A percentile compares a stretch with the other conserved stretches of the same genome.
phyloP scores from a whole-genome alignment of 2,113 vertebrate genomes.

The Lathamus discolor region DNA sequence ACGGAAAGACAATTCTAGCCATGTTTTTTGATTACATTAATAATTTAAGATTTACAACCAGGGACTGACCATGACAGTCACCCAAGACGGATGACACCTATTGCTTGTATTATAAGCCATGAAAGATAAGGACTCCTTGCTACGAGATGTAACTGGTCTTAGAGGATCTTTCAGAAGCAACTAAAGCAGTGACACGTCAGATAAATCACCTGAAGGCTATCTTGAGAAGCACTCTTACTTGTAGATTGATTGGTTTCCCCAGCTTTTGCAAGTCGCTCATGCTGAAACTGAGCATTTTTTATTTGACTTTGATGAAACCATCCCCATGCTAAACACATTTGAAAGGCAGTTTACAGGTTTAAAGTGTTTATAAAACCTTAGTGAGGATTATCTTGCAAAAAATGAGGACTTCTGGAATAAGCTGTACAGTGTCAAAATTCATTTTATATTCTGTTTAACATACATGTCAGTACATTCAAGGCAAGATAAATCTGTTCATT shows the following conservation, averaged over 20 bases:
- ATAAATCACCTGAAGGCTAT: background rate
- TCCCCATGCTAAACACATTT: background rate
- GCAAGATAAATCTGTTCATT: background rate
- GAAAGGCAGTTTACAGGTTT: background rate
- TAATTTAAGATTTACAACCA: background rate
- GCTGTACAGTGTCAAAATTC: background rate
- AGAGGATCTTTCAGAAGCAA: background rate
- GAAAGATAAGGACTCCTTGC: background rate
- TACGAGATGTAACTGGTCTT: background rate
- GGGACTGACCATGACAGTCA: background rate
- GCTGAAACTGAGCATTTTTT: background rate
- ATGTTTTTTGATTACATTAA: background rate
- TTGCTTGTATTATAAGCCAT: background rate
- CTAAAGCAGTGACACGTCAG: background rate
- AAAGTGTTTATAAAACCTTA: background rate
- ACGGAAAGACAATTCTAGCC: background rate
- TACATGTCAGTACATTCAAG: background rate
- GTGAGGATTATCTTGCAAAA: background rate
- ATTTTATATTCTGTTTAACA: conserved; percentile 17
- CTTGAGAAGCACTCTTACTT: background rate
- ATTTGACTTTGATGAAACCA: background rate
- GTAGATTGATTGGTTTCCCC: background rate
- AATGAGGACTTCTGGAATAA: background rate
- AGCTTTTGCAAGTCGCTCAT: background rate
- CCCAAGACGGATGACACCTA: background rate